These are phyloP conservation scores for Haliclona indistincta DNA, from an alignment of 37 sponge, comb jelly and placozoan genomes.

Conservation along the genomic window DNA sequence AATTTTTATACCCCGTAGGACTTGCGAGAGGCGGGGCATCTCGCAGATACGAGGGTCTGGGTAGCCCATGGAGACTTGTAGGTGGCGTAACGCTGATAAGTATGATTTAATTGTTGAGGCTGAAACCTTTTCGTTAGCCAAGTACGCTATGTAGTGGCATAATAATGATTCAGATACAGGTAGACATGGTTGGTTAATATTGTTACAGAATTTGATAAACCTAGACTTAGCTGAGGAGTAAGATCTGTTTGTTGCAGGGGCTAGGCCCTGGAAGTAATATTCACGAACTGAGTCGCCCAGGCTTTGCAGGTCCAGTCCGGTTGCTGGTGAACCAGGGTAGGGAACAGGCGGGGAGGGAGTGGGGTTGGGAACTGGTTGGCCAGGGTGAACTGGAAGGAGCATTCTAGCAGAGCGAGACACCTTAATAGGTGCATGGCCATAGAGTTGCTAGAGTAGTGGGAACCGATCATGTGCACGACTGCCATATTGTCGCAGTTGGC, in stretches of 20 bases:
- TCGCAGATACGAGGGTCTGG: background rate
- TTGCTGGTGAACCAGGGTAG: background rate
- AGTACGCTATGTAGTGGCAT: background rate
- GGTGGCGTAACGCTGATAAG: slow-evolving; percentile 27
- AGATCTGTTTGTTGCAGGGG: background rate
- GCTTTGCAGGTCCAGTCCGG: slow-evolving; percentile 35
- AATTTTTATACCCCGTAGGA: slow-evolving; percentile 9
- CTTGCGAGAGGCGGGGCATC: background rate
- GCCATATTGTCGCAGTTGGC: slow-evolving; percentile 25
- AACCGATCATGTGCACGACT: slow-evolving; percentile 10
- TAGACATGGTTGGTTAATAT: background rate
- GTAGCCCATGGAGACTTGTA: slow-evolving; percentile 7
- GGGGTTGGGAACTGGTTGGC: background rate
- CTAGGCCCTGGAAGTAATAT: background rate
- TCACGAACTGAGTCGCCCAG: background rate
- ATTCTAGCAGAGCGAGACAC: slow-evolving; percentile 25
- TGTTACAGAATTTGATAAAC: background rate
- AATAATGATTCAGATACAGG: background rate
- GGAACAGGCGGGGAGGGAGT: slow-evolving; percentile 1
- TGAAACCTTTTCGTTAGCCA: background rate
- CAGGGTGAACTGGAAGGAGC: slow-evolving; percentile 2
- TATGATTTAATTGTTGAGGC: slow-evolving; percentile 22
- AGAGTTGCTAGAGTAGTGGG: slow-evolving; percentile 4
- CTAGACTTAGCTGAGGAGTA: background rate
- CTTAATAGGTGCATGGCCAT: slow-evolving; percentile 31